Evolutionary conservation across 2,888 invertebrate genomes (phyloP).

Genomic region (Salpingus planirostris): DNA sequence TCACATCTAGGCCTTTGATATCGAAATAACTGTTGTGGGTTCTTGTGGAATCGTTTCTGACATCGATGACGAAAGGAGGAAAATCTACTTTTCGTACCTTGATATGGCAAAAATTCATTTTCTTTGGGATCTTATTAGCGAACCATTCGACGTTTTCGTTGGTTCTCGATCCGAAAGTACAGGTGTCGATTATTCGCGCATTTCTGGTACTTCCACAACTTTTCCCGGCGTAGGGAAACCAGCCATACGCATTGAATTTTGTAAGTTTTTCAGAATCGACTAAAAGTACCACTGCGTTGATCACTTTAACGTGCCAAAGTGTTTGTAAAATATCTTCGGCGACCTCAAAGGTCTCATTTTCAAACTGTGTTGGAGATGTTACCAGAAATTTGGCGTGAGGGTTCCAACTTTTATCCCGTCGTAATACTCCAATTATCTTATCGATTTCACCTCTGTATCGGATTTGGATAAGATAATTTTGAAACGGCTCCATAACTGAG

Average conservation of each 20-base stretch:
- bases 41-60: constrained; percentile 8
- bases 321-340: constrained; percentile 3
- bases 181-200: constrained; percentile 7
- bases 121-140: constrained; percentile 15
- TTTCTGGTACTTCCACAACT: constrained; percentile 5
- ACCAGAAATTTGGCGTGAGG: constrained; percentile 13
- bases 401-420: constrained; percentile 7
- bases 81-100: constrained; percentile 16
- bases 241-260: constrained; percentile 6
- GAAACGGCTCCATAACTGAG: too few species aligned
- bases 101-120: constrained; percentile 17
- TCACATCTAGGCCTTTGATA: constrained; percentile 6
- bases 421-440: constrained; percentile 3
- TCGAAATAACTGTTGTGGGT: neutral
- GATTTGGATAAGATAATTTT: constrained; percentile 7
- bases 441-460: constrained; percentile 3
- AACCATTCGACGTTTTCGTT: constrained; percentile 7
- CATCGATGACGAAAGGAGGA: constrained; percentile 17
- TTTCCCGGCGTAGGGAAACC: constrained; percentile 8
- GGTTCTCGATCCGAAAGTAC: constrained; percentile 5
- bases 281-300: constrained; percentile 7
- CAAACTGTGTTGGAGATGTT: constrained; percentile 3
- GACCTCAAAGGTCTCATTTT: constrained; percentile 1
- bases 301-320: constrained; percentile 4
- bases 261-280: constrained; percentile 1